Evolutionary conservation across 2,888 invertebrate species (phyloP), one percentile per base, ranked within the genome.

Genomic region (Tortrix viridana): DNA sequence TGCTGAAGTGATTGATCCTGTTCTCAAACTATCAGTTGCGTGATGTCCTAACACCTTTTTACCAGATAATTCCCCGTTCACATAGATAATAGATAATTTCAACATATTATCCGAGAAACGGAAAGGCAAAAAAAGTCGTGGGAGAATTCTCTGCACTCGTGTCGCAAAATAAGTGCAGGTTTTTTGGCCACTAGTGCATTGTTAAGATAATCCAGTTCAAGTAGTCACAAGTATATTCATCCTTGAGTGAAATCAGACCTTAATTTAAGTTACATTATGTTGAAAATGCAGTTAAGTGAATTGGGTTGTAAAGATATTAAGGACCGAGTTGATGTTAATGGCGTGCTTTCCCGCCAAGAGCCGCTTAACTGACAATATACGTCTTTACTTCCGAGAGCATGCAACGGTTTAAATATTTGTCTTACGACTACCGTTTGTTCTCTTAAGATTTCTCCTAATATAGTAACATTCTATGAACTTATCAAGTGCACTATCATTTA

Each of bases 71-170:
- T 67, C 70, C 72, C 70, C 71, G 78, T 86, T 87, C 86, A 77
- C 87, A 85, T 76, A 76, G 74, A 64, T 78, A 80, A 83, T 88
- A 76, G 74, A 64, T 78, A 80, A 83, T 88, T 87, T 80, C 84
- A 70, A 75, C 80, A 85, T 67, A 41, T 41, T 62, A 74, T 71
- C 69, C 73, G 79, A 79, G 79, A 83, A 80, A 80, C 77, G 76
- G 76, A 71, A 75, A 72, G 75, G 72, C 65, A 69, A 65, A 61
- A 61, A 58, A 37, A 53, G n/a, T 53, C 55, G 53, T 67, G 67
- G 62, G 71, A 70, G 60, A 62, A 63, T 60, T 65, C 67, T 65
- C 65, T 50, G 61, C 65, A 66, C 58, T n/a, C 73, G 73, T 82
- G 77, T 74, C 72, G 80, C 72, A 74, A 77, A 80, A 75, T 74